Evolutionary conservation across 2,113 vertebrate species (phyloP), one percentile per base, ranked within the genome.

Genomic region (Bucco capensis): DNA sequence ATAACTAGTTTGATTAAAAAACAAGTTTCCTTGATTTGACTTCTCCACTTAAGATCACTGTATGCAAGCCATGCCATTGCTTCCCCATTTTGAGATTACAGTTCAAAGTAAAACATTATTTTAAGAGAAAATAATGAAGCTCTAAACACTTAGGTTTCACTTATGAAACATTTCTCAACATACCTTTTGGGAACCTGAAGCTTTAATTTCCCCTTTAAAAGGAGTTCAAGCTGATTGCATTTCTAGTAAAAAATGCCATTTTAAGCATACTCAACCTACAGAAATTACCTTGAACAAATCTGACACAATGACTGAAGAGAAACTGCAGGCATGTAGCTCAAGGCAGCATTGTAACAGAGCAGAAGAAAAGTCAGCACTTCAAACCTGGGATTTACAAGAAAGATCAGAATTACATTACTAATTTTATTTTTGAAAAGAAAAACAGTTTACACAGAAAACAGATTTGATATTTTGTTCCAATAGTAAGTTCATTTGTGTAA

Each of bases 291-390:
- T 97, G 99, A 99, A 95, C 98, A 99, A 94, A 99, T 98, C 14
- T 98, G 99, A 97, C 99, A 99, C 89, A 99, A 96, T 8, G 99
- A 99, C 89, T 99, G 99, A 90, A 99, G 98, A 91, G 99, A 99
- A 90, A 98, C 97, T 89, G 97, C 85, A 92, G 98, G 98, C 98
- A 99, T 98, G 96, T 98, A 98, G 96, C 98, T 98, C 96, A 99
- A 98, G 93, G 98, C 98, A 96, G 98, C 98, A 56, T 99, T 99
- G 97, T 99, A 99, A 95, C 99, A 99, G 88, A 99, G 97, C 92
- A 99, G 96, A 93, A 99, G 98, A 95, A 99, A 99, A 81, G 98
- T 98, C 98, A 99, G 96, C 71, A 99, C 99, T 97, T 99, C 98
- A 96, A 99, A 99, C 95, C 99, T 99, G 60, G 70, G 88, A 96